Evolutionary conservation across 2,888 invertebrate species (phyloP).

Genomic region (Sympetrum striolatum): DNA sequence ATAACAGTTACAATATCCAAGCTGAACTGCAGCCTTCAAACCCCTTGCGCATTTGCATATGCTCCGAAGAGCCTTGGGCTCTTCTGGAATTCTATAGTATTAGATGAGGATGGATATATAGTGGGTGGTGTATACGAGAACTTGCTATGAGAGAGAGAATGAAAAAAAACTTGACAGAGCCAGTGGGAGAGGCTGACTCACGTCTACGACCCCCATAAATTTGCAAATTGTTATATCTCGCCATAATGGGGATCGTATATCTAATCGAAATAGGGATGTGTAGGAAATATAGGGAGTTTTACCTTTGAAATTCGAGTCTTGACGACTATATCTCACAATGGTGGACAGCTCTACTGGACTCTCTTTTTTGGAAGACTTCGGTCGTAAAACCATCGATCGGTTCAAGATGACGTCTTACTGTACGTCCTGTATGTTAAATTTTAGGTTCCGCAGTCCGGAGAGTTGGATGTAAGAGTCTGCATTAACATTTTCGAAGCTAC

Average conservation of each 20-base stretch:
- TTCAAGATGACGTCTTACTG: neutral
- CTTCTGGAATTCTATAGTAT: neutral
- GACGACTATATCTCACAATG: neutral
- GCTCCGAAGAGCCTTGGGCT: neutral
- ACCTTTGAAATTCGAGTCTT: neutral
- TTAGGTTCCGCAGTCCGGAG: neutral
- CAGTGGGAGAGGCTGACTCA: neutral
- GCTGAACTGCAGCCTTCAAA: neutral
- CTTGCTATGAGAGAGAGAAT: neutral
- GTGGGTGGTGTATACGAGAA: neutral
- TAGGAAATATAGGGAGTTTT: neutral
- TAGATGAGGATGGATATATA: neutral
- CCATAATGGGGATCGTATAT: slow-evolving; percentile 13
- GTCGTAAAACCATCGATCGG: neutral
- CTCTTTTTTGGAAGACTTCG: neutral
- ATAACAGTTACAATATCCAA: neutral
- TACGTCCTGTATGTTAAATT: neutral
- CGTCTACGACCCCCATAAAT: slow-evolving; percentile 4
- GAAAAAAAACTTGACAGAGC: neutral
- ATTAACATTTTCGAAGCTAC: neutral
- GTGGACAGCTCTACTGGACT: neutral
- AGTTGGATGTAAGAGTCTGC: neutral
- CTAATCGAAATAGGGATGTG: slow-evolving; percentile 6
- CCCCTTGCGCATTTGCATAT: neutral
- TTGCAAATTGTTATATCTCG: slow-evolving; percentile 27